Evolutionary conservation across 2,888 invertebrate genomes (phyloP), one percentile per base, ranked within the genome.

Genomic region (Diaperis boleti): DNA sequence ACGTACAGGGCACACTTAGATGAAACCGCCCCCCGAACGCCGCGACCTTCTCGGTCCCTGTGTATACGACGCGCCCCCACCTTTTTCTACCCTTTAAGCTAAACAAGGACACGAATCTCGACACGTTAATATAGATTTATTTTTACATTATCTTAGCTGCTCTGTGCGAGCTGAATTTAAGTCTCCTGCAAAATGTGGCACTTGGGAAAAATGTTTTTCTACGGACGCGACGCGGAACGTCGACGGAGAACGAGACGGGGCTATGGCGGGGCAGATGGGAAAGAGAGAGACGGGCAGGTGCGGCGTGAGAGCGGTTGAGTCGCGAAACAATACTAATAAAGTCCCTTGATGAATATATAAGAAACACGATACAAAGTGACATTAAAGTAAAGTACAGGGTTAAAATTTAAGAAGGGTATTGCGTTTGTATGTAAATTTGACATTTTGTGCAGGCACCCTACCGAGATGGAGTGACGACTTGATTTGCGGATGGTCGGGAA

Each of bases 321-420:
- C 10, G 29, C 62, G 71, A 70, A 72, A 71, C 72, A 68, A 71
- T 73, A 74, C 77, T 78, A 78, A 78, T 78, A 78, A 78, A 78
- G 79, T 78, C 78, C 78, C 78, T 78, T 79, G 79, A 79, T 79
- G 79, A 79, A 79, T 79, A 78, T 79, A 78, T 78, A 78, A 79
- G 79, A 79, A 79, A 79, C 74, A 75, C 78, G 79, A 79, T 78
- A 79, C 78, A 77, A 77, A 78, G 77, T 78, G 79, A 79, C 79
- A 78, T 78, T 77, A 78, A 78, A 74, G 76, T 73, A 74, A 76
- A 78, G 78, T 72, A 70, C 69, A 68, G 78, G 78, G 74, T 74
- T 75, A 74, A 77, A 77, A 75, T 79, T 78, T 77, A 79, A 79
- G 79, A 77, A 78, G 76, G 77, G 75, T 72, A 73, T 74, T 71